Base-by-base conservation (phyloP, 2,113 vertebrate species). In the Copsychus sechellarum region DNA sequence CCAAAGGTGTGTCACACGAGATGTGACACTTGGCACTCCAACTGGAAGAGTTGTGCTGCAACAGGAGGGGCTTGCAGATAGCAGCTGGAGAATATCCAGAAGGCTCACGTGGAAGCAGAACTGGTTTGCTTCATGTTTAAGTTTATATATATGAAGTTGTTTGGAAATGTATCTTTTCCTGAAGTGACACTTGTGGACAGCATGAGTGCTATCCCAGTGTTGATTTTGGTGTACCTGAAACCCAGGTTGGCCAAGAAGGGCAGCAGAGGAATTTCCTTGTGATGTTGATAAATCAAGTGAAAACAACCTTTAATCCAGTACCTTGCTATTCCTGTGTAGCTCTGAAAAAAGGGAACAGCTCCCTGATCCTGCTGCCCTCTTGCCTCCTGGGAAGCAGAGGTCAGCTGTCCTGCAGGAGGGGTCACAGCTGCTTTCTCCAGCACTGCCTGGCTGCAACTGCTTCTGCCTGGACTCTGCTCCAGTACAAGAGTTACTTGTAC, bases 151-250 rank as follows among this genome's bases (percentile, higher is more conserved):
- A 4, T 40, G 69, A 47, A 64, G 47, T 47, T 42, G 29, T 29
- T 45, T 67, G 54, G 56, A 83, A 73, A 19, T 3, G 6, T 4
- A 2, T 57, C 16, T 23, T 47, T 91, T 53, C 53, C 9, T 45
- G 67, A 50, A 34, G 67, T 14, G 28, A 29, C 31, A 3, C 42
- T 38, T 2, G 6, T 36, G 12, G 61, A n/a, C 70, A 45, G 33
- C 9, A 0, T 2, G 17, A 36, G 6, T 69, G 45, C 50, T 56
- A 1, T 31, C 26, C 12, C 29, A 12, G 2, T 11, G 20, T n/a
- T 65, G 61, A 19, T 29, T 73, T 69, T 7, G 1, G 17, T 19
- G 28, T 69, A 42, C 21, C 38, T 58, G 69, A 29, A 58, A 18
- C 21, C 1, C 5, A 9, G 13, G 13, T 6, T 65, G 64, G 7